Conservation (phyloP, 2,113 vertebrate species). For the Cromileptes altivelis region DNA sequence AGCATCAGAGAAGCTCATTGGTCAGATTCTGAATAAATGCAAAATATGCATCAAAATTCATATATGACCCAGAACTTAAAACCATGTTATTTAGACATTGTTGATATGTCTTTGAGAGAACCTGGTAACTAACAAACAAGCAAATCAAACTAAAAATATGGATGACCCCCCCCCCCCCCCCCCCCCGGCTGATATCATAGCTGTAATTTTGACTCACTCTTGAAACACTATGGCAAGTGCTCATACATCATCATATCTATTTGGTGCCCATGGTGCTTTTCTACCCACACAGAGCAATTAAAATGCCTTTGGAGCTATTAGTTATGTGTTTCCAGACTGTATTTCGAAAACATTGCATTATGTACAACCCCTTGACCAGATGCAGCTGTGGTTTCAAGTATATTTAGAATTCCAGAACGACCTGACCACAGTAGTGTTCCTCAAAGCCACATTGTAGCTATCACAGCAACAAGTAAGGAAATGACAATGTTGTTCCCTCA, state of each 20-base stretch:
- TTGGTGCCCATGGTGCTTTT: conserved; percentile 25
- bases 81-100: background rate
- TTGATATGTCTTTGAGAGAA: background rate
- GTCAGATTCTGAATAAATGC: background rate
- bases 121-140: background rate
- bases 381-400: conserved; percentile 38
- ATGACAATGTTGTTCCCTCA: conserved; percentile 13
- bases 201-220: background rate
- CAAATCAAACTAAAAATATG: background rate
- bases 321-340: conserved; percentile 35
- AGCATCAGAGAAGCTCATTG: background rate
- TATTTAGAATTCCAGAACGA: conserved; percentile 32
- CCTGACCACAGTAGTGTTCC: conserved; percentile 17
- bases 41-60: background rate
- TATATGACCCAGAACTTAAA: background rate
- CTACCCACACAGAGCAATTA: conserved; percentile 22
- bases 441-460: conserved; percentile 8
- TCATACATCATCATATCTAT: conserved; percentile 11
- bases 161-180: too few relatives aligned
- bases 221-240: background rate
- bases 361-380: conserved; percentile 11
- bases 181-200: background rate
- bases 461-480: conserved; percentile 19
- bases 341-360: conserved; percentile 28
- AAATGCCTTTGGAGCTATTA: conserved; percentile 35